These are phyloP conservation scores for Sicus ferrugineus DNA, from an alignment of 2,888 invertebrate genomes.

Conservation along the genomic window DNA sequence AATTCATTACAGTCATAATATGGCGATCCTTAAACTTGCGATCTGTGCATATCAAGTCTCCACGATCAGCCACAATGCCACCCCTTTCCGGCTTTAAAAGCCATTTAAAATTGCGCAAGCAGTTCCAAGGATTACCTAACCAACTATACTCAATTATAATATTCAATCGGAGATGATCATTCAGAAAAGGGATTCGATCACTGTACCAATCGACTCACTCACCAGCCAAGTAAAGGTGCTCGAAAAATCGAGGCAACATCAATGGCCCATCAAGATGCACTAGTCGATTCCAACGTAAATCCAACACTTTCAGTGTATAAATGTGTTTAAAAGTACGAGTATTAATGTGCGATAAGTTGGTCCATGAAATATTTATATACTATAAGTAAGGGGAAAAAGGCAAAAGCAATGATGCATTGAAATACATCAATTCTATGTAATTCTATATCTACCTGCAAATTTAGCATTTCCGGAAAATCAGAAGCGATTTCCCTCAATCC, in stretches of 20 bases:
- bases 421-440: neutral
- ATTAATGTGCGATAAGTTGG: constrained; percentile 57
- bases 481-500: constrained; percentile 54
- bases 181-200: too few relatives aligned
- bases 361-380: constrained; percentile 63
- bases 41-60: constrained; percentile 58
- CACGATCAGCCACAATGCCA: constrained; percentile 55
- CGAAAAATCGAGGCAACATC: constrained; percentile 52
- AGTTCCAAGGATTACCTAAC: constrained; percentile 63
- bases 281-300: constrained; percentile 62
- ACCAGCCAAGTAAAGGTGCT: constrained; percentile 58
- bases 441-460: constrained; percentile 51
- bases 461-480: constrained; percentile 59
- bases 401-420: neutral
- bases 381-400: constrained; percentile 37
- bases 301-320: constrained; percentile 54
- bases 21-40: constrained; percentile 59
- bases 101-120: constrained; percentile 62
- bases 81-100: constrained; percentile 55
- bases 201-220: constrained; percentile 36
- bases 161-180: too few relatives aligned
- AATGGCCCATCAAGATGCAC: constrained; percentile 59
- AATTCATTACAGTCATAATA: constrained; percentile 59
- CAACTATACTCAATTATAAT: constrained; percentile 42
- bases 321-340: constrained; percentile 57